phyloP scores from a whole-genome alignment of 2,888 invertebrate genomes.

The Gerris lacustris region DNA sequence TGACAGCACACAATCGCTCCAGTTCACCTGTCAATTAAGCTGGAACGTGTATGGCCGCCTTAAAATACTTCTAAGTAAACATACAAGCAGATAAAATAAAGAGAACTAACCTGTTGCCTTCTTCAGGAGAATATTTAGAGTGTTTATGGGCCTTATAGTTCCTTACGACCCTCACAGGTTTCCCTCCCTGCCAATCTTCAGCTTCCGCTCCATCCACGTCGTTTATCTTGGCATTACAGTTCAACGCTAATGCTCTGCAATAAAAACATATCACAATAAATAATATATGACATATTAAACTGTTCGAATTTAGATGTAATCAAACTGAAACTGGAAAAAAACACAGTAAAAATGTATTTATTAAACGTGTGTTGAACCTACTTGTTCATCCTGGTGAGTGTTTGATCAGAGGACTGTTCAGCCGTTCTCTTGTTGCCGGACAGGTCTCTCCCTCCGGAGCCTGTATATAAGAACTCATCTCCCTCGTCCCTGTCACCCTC shows the following conservation, averaged over 20 bases:
- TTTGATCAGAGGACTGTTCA: constrained; percentile 66
- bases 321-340: no score
- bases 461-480: constrained; percentile 68
- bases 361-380: no score
- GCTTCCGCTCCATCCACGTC: constrained; percentile 55
- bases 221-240: constrained; percentile 58
- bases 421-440: constrained; percentile 72
- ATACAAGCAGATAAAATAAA: no score
- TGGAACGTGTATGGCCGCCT: no score
- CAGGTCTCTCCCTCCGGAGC: constrained; percentile 70
- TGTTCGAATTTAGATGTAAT: not conserved
- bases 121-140: constrained; percentile 64
- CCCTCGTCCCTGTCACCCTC: constrained; percentile 74
- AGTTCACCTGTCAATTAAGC: no score
- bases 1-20: no score
- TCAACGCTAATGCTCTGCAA: constrained; percentile 60
- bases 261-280: not conserved
- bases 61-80: no score
- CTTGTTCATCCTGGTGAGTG: constrained; percentile 62
- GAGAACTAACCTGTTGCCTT: constrained; percentile 46
- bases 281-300: not conserved
- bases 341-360: no score
- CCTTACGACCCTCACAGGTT: constrained; percentile 66
- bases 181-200: constrained; percentile 56
- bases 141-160: constrained; percentile 61